These are phyloP conservation scores for Acleris emargana DNA, from an alignment of 2,888 invertebrate genomes.

Conservation along the genomic window DNA sequence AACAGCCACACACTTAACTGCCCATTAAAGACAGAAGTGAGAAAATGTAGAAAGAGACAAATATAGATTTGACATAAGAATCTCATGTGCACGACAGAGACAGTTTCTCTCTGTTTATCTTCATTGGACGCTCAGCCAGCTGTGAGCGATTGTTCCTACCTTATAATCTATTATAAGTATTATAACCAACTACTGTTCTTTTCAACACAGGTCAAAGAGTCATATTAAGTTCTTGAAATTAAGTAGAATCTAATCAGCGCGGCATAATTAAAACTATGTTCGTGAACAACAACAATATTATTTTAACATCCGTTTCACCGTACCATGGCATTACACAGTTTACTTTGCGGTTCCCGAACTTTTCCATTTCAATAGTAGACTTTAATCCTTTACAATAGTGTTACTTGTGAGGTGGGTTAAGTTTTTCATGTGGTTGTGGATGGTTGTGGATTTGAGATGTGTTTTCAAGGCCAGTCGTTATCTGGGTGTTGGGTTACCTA, in stretches of 20 bases:
- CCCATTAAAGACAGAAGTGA: too few relatives aligned
- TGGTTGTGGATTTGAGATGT: constrained; percentile 41
- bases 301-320: constrained; percentile 31
- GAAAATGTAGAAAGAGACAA: too few relatives aligned
- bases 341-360: constrained; percentile 3
- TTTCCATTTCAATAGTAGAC: constrained; percentile 4
- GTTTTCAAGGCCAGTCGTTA: constrained; percentile 68
- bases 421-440: constrained; percentile 2
- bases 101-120: too few relatives aligned
- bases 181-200: not conserved
- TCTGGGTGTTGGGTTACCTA: constrained; percentile 71
- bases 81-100: too few relatives aligned
- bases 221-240: constrained; percentile 12
- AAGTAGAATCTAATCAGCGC: constrained; percentile 2
- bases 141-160: too few relatives aligned
- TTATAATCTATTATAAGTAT: too few relatives aligned
- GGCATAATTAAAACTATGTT: constrained; percentile 17
- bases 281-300: constrained; percentile 22
- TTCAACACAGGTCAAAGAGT: too few relatives aligned
- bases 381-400: not conserved
- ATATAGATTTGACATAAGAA: too few relatives aligned
- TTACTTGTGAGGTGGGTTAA: not conserved
- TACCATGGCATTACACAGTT: constrained; percentile 16
- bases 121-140: too few relatives aligned
- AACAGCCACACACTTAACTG: too few relatives aligned